Evolutionary conservation across 2,797 vertebrate genomes (phyloP).

Genomic region (Ptychadena robeensis): DNA sequence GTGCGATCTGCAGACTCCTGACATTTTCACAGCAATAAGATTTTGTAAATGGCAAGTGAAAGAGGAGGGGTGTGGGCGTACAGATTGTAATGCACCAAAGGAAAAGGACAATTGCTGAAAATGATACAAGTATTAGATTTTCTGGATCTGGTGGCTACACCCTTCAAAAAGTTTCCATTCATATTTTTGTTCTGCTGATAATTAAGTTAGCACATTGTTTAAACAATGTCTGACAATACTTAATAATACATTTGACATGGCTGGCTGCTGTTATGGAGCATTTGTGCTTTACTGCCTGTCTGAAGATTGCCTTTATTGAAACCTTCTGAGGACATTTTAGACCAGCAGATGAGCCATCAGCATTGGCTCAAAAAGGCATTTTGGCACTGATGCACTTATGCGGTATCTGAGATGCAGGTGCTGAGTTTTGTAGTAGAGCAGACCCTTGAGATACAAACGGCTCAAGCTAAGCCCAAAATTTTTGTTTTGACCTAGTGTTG

Average conservation of each 20-base stretch:
- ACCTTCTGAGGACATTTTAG: no score
- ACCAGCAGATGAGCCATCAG: no score
- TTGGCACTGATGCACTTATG: no score
- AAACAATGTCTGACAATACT: neutral
- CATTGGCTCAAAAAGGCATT: no score
- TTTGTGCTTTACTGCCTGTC: no score
- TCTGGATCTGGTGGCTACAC: neutral
- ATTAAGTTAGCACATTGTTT: neutral
- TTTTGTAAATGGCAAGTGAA: constrained; percentile 26
- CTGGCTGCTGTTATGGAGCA: no score
- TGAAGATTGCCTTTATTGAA: no score
- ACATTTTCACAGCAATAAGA: constrained; percentile 47
- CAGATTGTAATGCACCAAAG: neutral
- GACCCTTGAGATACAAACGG: no score
- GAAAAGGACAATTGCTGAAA: constrained; percentile 8
- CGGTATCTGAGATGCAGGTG: no score
- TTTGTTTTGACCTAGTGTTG: no score
- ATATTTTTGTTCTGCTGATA: neutral
- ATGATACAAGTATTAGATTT: constrained; percentile 14
- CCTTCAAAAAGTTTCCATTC: neutral
- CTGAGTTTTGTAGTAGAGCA: no score
- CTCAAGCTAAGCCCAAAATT: no score
- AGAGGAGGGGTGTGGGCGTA: neutral
- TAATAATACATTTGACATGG: neutral
- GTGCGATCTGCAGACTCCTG: constrained; percentile 31